Conservation (phyloP, 1,140 invertebrate genomes). For the Epicauta chinensis region DNA sequence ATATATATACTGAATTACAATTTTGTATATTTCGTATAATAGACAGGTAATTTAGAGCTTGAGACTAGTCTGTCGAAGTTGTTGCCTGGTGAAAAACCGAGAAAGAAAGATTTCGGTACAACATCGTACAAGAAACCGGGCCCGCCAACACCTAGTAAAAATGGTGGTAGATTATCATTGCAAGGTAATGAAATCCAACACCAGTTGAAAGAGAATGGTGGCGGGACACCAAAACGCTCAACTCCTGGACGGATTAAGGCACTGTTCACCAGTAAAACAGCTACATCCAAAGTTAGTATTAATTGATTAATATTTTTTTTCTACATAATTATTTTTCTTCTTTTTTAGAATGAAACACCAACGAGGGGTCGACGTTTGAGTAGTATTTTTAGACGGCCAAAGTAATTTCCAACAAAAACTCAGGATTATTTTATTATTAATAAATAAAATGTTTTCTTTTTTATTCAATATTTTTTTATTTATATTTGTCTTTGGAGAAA, state of each 20-base stretch:
- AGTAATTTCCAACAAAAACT: too few species aligned
- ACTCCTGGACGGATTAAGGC: slow-evolving; percentile 33
- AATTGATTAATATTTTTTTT: too few species aligned
- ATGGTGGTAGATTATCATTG: slow-evolving; percentile 63
- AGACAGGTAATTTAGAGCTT: slow-evolving; percentile 51
- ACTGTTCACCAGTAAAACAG: too few species aligned
- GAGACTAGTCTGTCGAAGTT: slow-evolving; percentile 56
- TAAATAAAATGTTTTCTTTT: too few species aligned
- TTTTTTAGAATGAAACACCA: too few species aligned
- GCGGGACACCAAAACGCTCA: slow-evolving; percentile 31
- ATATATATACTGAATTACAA: not conserved
- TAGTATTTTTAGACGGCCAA: too few species aligned
- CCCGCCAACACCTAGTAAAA: slow-evolving; percentile 76
- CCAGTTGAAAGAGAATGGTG: slow-evolving; percentile 32
- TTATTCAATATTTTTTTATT: too few species aligned
- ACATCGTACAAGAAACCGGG: slow-evolving; percentile 75
- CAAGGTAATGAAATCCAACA: slow-evolving; percentile 45
- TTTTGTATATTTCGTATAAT: slow-evolving; percentile 9
- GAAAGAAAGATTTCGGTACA: slow-evolving; percentile 52
- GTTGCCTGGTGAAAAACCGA: slow-evolving; percentile 48
- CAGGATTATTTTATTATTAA: too few species aligned
- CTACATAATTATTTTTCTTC: too few species aligned
- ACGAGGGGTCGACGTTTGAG: too few species aligned
- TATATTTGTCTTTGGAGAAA: too few species aligned
- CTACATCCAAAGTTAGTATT: too few species aligned